Evolutionary conservation across 2,888 invertebrate genomes (phyloP).

Genomic region (Muschampia plurimacula): DNA sequence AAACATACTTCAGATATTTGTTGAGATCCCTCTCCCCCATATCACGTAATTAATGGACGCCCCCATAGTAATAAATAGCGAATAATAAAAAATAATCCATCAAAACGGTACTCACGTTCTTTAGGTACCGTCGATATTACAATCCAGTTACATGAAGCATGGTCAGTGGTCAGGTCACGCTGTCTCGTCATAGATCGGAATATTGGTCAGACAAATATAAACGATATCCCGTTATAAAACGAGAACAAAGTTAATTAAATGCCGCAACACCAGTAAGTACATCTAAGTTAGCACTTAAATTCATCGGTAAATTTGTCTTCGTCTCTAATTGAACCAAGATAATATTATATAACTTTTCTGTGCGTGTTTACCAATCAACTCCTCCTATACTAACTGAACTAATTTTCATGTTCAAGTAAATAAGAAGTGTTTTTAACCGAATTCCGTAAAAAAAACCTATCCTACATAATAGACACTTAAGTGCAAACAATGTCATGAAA

Average conservation of each 20-base stretch:
- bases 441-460: too few species aligned
- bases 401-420: too few species aligned
- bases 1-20: too few species aligned
- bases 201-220: constrained; percentile 18
- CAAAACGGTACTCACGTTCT: constrained; percentile 15
- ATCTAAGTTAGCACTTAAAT: background rate
- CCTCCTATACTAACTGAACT: too few species aligned
- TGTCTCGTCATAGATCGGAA: constrained; percentile 14
- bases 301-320: background rate
- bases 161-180: constrained; percentile 22
- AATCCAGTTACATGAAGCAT: constrained; percentile 9
- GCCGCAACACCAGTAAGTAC: background rate
- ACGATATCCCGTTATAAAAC: constrained; percentile 5
- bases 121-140: constrained; percentile 9
- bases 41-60: background rate
- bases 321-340: background rate
- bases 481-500: too few species aligned
- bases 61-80: background rate
- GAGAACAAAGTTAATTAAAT: background rate
- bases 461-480: too few species aligned
- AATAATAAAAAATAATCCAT: background rate
- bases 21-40: too few species aligned
- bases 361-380: too few species aligned
- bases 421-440: too few species aligned
- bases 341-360: too few species aligned